These are phyloP conservation scores for Lophius americanus DNA, from an alignment of 2,797 vertebrate genomes.

Conservation along the genomic window DNA sequence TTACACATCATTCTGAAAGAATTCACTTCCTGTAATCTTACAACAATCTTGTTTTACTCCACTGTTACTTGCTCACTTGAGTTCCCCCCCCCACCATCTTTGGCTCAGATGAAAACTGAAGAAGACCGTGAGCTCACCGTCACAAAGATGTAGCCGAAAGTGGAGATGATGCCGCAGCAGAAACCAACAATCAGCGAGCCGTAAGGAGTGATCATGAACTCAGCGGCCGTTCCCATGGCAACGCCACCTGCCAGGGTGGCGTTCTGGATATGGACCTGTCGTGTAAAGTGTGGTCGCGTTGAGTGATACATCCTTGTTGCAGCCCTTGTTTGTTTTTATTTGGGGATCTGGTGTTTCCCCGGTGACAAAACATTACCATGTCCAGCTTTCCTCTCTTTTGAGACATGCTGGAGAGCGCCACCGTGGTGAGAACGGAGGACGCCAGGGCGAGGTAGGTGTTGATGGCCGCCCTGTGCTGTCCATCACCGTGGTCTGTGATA, in stretches of 20 bases:
- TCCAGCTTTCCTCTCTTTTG: slow-evolving; percentile 91
- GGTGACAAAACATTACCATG: slow-evolving; percentile 83
- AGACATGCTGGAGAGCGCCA: slow-evolving; percentile 90
- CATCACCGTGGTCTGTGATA: slow-evolving; percentile 87
- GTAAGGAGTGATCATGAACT: slow-evolving; percentile 93
- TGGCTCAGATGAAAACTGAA: neutral
- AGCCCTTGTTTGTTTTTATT: neutral
- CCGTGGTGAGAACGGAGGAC: slow-evolving; percentile 86
- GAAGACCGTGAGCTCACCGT: slow-evolving; percentile 82
- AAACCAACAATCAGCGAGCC: slow-evolving; percentile 93
- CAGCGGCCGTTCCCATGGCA: slow-evolving; percentile 91
- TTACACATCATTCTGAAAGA: neutral
- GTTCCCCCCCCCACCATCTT: neutral
- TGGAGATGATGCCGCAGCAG: slow-evolving; percentile 88
- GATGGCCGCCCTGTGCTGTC: slow-evolving; percentile 91
- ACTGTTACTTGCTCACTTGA: neutral
- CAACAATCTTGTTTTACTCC: neutral
- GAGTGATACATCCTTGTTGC: neutral
- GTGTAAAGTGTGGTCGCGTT: slow-evolving; percentile 8
- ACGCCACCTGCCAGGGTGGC: slow-evolving; percentile 93
- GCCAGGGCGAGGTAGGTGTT: slow-evolving; percentile 93
- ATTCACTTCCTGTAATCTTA: neutral
- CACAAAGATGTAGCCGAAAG: slow-evolving; percentile 88
- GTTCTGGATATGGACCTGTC: slow-evolving; percentile 96
- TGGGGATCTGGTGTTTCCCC: neutral